Conservation (phyloP, 2,888 invertebrate species). For the Caenorhabditis sulstoni region DNA sequence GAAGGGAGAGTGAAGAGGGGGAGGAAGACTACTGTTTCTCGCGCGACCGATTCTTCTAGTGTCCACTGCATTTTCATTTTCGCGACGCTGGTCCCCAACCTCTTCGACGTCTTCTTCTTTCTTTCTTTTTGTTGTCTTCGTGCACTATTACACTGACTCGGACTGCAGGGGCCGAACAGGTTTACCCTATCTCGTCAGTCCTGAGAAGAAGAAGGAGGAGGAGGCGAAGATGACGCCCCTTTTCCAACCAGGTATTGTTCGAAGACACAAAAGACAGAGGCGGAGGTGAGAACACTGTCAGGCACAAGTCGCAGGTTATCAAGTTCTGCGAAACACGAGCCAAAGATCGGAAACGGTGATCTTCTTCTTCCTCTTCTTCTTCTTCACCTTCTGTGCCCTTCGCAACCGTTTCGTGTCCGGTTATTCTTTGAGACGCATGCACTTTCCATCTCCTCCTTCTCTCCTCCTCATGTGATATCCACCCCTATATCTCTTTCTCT, state of each 20-base stretch:
- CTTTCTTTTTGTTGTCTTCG: slow-evolving; percentile 23
- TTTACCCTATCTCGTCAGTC: slow-evolving; percentile 26
- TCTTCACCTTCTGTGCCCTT: background rate
- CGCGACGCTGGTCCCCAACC: slow-evolving; percentile 17
- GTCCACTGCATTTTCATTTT: slow-evolving; percentile 29
- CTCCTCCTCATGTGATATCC: slow-evolving; percentile 32
- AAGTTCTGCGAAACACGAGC: slow-evolving; percentile 15
- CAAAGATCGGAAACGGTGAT: slow-evolving; percentile 32
- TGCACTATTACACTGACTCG: slow-evolving; percentile 2
- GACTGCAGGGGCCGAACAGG: slow-evolving; percentile 11
- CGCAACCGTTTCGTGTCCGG: slow-evolving; percentile 8
- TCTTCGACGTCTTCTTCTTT: background rate
- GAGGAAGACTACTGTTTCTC: slow-evolving; percentile 9
- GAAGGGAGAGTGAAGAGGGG: background rate
- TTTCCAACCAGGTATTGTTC: slow-evolving; percentile 45
- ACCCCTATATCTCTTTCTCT: slow-evolving; percentile 4
- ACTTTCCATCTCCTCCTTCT: slow-evolving; percentile 25
- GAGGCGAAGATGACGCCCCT: slow-evolving; percentile 7
- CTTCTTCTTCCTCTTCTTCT: slow-evolving; percentile 1
- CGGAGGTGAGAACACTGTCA: background rate
- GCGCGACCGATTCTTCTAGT: no score
- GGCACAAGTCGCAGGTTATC: slow-evolving; percentile 15
- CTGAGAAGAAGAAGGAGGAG: slow-evolving; percentile 17
- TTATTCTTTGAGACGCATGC: slow-evolving; percentile 29
- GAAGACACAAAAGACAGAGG: slow-evolving; percentile 35